phyloP scores from a whole-genome alignment of 2,113 vertebrate genomes.

The Cariama cristata region DNA sequence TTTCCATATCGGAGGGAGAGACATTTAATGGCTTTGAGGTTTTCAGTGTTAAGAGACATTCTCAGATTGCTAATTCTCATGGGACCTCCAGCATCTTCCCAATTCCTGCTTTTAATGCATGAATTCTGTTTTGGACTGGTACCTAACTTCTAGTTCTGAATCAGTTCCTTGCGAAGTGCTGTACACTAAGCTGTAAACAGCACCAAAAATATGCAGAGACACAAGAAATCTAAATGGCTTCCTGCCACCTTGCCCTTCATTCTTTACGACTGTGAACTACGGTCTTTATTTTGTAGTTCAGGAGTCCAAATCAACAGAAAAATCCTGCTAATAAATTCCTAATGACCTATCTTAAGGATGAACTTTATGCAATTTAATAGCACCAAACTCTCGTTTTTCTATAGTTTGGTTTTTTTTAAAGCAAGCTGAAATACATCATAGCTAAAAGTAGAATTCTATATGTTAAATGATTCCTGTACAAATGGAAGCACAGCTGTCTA shows the following conservation, averaged over 20 bases:
- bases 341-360: not conserved
- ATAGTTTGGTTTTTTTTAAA: not conserved
- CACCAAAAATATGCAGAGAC: not conserved
- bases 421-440: not conserved
- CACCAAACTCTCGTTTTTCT: not conserved
- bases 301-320: not conserved
- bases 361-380: not conserved
- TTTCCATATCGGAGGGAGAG: not conserved
- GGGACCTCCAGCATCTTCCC: not conserved
- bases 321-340: not conserved
- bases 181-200: not conserved
- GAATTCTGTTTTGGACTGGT: not conserved
- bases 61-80: not conserved
- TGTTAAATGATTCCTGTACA: not conserved
- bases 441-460: not conserved
- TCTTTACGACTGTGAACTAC: not conserved
- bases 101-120: not conserved
- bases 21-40: not conserved
- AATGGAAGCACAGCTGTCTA: not conserved
- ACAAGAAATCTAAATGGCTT: not conserved
- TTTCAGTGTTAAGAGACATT: not conserved
- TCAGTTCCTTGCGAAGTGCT: not conserved
- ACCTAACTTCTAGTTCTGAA: not conserved
- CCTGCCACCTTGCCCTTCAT: not conserved
- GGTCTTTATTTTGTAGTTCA: not conserved